Evolutionary conservation across 1,140 invertebrate species (phyloP).

Genomic region (Bombus terrestris): DNA sequence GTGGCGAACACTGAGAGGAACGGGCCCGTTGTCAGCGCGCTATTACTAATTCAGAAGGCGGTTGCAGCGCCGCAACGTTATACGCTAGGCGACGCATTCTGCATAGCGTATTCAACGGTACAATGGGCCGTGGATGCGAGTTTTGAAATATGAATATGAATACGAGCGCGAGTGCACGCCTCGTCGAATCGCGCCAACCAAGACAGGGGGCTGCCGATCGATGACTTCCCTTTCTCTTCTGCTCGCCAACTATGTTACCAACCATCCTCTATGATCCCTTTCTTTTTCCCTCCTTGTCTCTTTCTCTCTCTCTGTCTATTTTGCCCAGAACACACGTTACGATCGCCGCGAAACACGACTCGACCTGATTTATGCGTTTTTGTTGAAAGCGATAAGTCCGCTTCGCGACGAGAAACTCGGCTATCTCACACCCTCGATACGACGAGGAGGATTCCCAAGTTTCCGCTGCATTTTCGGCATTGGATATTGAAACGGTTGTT

Average conservation of each 20-base stretch:
- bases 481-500: background rate
- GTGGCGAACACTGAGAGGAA: background rate
- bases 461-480: background rate
- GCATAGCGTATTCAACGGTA: constrained; percentile 74
- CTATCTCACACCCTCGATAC: background rate
- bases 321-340: background rate
- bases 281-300: background rate
- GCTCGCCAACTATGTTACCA: constrained; percentile 27
- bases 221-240: constrained; percentile 57
- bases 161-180: constrained; percentile 64
- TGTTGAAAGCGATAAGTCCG: constrained; percentile 34
- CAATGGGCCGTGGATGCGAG: constrained; percentile 74
- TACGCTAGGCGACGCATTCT: constrained; percentile 74
- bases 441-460: background rate
- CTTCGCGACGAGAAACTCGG: constrained; percentile 13
- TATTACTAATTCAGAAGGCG: constrained; percentile 77
- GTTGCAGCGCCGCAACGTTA: constrained; percentile 71
- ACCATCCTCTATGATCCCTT: background rate
- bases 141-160: constrained; percentile 77
- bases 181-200: constrained; percentile 68
- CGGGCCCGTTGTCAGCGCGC: constrained; percentile 69
- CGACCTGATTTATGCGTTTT: constrained; percentile 56
- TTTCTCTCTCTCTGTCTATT: background rate
- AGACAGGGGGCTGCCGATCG: constrained; percentile 66
- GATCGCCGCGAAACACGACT: constrained; percentile 31